Percentiles rank a stretch among this genome's conserved stretches.
These are phyloP conservation scores for Apodemus sylvaticus DNA, from an alignment of 2,113 vertebrate species.

Conservation along the genomic window DNA sequence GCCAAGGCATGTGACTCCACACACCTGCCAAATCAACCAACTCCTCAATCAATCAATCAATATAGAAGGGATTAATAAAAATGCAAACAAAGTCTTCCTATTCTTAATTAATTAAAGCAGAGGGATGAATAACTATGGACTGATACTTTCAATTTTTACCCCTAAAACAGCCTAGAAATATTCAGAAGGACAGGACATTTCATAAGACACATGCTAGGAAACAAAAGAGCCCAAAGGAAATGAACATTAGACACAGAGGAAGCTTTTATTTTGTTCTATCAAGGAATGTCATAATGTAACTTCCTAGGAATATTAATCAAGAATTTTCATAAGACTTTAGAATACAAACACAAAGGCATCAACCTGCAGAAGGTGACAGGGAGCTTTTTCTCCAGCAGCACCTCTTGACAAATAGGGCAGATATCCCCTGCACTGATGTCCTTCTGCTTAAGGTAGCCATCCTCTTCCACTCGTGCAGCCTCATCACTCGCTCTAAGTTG, in stretches of 20 bases:
- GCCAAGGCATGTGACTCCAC: background rate
- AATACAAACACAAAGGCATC: background rate
- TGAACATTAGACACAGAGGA: background rate
- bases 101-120: background rate
- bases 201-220: background rate
- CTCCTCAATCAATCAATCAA: background rate
- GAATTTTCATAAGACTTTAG: background rate
- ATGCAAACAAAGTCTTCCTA: background rate
- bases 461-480: constrained; percentile 19
- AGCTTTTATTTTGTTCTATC: background rate
- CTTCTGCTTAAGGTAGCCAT: constrained; percentile 77
- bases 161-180: background rate
- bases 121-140: background rate
- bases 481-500: background rate
- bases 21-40: background rate
- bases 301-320: background rate
- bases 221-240: background rate
- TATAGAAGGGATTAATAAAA: background rate
- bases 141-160: background rate
- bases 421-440: constrained; percentile 81
- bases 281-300: background rate
- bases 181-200: background rate
- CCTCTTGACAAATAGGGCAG: constrained; percentile 88
- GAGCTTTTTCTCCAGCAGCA: constrained; percentile 83
- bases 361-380: constrained; percentile 88